Evolutionary conservation across 2,797 vertebrate species (phyloP), one percentile per base, ranked within the genome.

Genomic region (Acrocephalus scirpaceus): DNA sequence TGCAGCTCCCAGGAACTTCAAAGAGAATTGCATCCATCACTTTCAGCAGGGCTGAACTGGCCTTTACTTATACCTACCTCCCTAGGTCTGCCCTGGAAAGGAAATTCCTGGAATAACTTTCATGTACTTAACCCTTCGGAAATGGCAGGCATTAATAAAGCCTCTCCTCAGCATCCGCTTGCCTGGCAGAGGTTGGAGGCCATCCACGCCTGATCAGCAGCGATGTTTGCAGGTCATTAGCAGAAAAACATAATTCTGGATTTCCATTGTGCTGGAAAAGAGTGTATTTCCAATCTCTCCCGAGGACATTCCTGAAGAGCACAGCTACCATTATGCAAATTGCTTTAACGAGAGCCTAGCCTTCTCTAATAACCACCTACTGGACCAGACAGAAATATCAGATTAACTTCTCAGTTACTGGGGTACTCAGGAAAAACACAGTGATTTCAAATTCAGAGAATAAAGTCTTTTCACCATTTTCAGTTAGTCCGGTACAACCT

Each of bases 281-380:
- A 56, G 73, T 7, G 18, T 47, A 58, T 93, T 93, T 81, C 84
- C 92, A 92, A 48, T 53, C 90, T 93, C 93, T 97, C 60, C 81
- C 7, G 30, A 96, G 93, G 89, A 73, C 17, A 94, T 90, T 97
- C 97, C 95, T 57, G 16, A 95, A 91, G 86, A 95, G 78, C 58
- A 69, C 66, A 65, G 95, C 93, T 91, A 95, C 95, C 95, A 97
- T 97, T 97, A 97, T 78, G 64, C 90, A 97, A 97, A 98, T 95
- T 96, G 92, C 95, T 97, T 95, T 92, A 95, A 96, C 21, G 20
- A 97, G 97, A 97, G 92, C 82, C 84, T 30, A 34, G 84, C 79
- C 93, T 95, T 92, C 77, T 91, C 89, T 91, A 96, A 57, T 89
- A 93, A 94, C 90, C 91, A 97, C 96, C 93, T 72, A 90, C 0